These are phyloP conservation scores for Esperia sulphurella DNA, from an alignment of 2,888 invertebrate species.

Conservation along the genomic window DNA sequence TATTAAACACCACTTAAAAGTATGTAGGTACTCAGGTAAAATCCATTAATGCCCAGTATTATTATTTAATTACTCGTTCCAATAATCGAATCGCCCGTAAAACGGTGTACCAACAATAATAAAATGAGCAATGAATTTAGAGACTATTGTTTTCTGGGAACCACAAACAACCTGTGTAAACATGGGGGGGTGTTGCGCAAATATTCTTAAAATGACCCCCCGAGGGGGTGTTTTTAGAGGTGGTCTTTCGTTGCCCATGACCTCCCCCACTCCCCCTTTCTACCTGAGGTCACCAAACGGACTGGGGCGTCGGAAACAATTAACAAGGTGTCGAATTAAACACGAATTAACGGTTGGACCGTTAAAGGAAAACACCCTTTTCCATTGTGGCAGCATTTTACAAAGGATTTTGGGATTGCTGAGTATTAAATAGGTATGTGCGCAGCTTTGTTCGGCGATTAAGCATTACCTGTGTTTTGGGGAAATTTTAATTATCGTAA, in stretches of 20 bases:
- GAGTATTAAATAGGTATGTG: conserved; percentile 70
- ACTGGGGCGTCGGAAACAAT: conserved; percentile 75
- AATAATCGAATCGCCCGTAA: conserved; percentile 77
- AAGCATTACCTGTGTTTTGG: conserved; percentile 39
- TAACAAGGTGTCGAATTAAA: conserved; percentile 80
- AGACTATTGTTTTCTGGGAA: conserved; percentile 78
- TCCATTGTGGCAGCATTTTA: conserved; percentile 70
- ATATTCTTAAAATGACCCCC: conserved; percentile 78
- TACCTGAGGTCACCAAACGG: conserved; percentile 71
- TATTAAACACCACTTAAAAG: conserved; percentile 43
- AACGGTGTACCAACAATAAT: conserved; percentile 78
- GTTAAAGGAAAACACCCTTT: conserved; percentile 77
- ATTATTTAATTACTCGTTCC: conserved; percentile 77
- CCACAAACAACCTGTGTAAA: conserved; percentile 77
- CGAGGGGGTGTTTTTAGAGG: conserved; percentile 43
- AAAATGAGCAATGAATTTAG: conserved; percentile 79
- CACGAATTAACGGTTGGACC: conserved; percentile 75
- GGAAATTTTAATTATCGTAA: conserved; percentile 44
- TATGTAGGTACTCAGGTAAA: conserved; percentile 57
- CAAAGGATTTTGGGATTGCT: conserved; percentile 75
- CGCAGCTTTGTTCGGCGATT: conserved; percentile 69
- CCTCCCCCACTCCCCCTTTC: conserved; percentile 32
- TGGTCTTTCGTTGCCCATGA: conserved; percentile 55
- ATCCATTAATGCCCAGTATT: conserved; percentile 76
- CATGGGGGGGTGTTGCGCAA: conserved; percentile 68